Evolutionary conservation across 2,797 vertebrate genomes (phyloP).

Genomic region (Nyctibius grandis): DNA sequence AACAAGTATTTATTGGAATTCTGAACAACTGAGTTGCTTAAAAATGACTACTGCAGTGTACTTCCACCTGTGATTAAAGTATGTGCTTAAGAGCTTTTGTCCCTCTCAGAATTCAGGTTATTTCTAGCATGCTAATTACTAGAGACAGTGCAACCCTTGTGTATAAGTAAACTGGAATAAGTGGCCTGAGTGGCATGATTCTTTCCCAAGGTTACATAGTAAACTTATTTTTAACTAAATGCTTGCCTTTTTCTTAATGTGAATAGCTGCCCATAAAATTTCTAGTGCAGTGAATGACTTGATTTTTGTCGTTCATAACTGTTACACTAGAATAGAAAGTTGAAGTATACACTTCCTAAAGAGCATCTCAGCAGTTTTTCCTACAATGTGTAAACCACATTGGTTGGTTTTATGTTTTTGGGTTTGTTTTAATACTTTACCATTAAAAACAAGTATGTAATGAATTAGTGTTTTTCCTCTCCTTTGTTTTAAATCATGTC

Average conservation of each 20-base stretch:
- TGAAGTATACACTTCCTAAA: background rate
- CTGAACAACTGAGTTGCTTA: background rate
- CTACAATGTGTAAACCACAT: background rate
- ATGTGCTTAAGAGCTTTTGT: background rate
- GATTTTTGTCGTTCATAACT: background rate
- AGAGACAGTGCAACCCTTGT: background rate
- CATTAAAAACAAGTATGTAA: background rate
- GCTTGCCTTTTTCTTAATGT: background rate
- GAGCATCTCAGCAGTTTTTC: background rate
- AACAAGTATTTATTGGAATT: background rate
- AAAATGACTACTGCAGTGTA: background rate
- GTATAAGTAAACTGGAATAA: background rate
- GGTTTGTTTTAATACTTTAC: background rate
- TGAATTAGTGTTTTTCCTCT: background rate
- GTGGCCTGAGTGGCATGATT: background rate
- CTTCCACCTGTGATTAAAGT: background rate
- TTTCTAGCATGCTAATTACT: background rate
- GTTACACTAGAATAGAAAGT: background rate
- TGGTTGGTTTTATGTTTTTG: background rate
- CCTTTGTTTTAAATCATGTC: background rate
- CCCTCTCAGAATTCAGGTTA: background rate
- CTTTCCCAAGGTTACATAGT: background rate
- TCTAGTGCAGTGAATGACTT: background rate
- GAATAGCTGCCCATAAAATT: background rate
- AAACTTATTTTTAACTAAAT: background rate